Base-by-base conservation (phyloP, 2,888 invertebrate genomes). In the Rhagonycha lutea region DNA sequence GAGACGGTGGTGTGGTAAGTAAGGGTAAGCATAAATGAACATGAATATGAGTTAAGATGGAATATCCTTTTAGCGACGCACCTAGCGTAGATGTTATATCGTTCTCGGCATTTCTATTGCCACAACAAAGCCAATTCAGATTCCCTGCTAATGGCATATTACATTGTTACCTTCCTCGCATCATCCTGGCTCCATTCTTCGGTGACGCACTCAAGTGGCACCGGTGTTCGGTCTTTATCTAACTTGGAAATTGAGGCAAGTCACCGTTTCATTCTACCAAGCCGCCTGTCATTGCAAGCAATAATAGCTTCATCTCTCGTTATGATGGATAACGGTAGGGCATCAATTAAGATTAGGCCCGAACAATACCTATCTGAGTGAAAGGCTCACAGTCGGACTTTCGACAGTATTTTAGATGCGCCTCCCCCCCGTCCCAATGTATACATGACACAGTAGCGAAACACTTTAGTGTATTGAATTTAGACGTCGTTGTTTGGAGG, bases 81-180 rank as follows among this genome's bases (percentile, higher is more conserved):
- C 77, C 77, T 77, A 77, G 72, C 77, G 77, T 77, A 65, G 77
- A 77, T 77, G 74, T 72, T 75, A 68, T 47, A 72, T 26, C 72
- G 72, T 72, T 75, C 74, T 74, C 74, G 69, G 72, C 77, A 72
- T 74, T 77, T 74, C 77, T 78, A 78, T 78, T 76, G 72, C 85
- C 85, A 83, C 87, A 87, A 88, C 88, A 88, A 88, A 87, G 87
- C 87, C 87, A 87, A 88, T 88, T 88, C 87, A 87, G 86, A 88
- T 87, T 88, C 87, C 84, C 86, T 87, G 86, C 87, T 88, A 88
- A 88, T 88, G 88, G 88, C 88, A 87, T 85, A 87, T 88, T 87
- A 88, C 87, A 88, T 88, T 88, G 88, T 88, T 88, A 88, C 88
- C 88, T 87, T 86, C 84, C 84, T 76, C 79, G 79, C 80, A 79